phyloP scores from a whole-genome alignment of 2,888 invertebrate genomes.

The Barypeithes pellucidus region DNA sequence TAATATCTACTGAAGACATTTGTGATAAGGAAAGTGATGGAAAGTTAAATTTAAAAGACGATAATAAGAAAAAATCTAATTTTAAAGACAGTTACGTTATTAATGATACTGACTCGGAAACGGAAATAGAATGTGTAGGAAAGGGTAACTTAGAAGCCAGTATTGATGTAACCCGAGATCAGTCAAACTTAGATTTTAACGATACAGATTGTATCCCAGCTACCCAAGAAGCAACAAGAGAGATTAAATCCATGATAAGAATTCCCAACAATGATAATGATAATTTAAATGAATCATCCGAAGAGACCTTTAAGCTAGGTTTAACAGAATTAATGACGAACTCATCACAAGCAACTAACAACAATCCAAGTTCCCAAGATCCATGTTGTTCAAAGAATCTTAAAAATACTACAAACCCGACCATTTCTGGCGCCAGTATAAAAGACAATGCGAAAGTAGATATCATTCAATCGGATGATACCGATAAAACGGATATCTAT shows the following conservation, averaged over 20 bases:
- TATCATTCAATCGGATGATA: constrained; percentile 24
- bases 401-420: neutral
- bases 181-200: constrained; percentile 45
- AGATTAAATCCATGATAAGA: constrained; percentile 11
- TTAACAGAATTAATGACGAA: constrained; percentile 59
- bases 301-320: constrained; percentile 60
- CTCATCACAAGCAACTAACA: constrained; percentile 7
- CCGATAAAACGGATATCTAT: constrained; percentile 31
- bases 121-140: constrained; percentile 56
- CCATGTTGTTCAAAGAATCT: constrained; percentile 7
- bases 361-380: neutral
- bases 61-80: neutral
- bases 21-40: neutral
- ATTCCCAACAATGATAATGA: constrained; percentile 4
- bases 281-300: constrained; percentile 47
- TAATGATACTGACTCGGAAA: constrained; percentile 56
- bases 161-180: constrained; percentile 44
- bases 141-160: constrained; percentile 23
- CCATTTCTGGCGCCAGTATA: neutral
- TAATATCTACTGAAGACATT: constrained; percentile 39
- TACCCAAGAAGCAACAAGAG: constrained; percentile 56
- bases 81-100: constrained; percentile 31
- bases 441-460: constrained; percentile 11
- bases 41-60: constrained; percentile 22
- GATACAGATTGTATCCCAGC: constrained; percentile 61